Evolutionary conservation across 2,797 vertebrate species (phyloP).

Genomic region (Acanthurus leucopareius): DNA sequence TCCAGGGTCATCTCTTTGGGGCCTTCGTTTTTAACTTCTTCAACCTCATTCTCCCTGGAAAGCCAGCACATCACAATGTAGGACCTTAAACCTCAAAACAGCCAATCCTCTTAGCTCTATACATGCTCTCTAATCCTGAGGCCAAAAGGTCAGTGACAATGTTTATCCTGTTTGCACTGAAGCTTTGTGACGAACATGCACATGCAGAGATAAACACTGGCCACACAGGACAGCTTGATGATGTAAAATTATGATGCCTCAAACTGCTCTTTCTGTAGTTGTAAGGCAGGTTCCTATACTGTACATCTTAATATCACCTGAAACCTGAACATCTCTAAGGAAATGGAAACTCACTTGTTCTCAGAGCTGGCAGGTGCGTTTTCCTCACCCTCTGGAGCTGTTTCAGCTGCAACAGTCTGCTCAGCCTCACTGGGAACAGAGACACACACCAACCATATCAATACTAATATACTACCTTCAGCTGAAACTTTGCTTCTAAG

Average conservation of each 20-base stretch:
- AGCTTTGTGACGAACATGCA: slow-evolving; percentile 37
- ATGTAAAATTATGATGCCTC: not conserved
- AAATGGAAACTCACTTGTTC: slow-evolving; percentile 93
- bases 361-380: slow-evolving; percentile 93
- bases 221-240: not conserved
- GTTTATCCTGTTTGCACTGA: slow-evolving; percentile 44
- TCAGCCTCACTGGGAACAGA: slow-evolving; percentile 91
- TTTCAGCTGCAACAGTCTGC: slow-evolving; percentile 92
- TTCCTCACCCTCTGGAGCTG: slow-evolving; percentile 94
- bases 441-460: slow-evolving; percentile 14
- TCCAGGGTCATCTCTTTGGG: slow-evolving; percentile 99
- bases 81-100: slow-evolving; percentile 28
- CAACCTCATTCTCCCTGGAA: slow-evolving; percentile 96
- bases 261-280: not conserved
- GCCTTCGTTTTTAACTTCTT: slow-evolving; percentile 97
- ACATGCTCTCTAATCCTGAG: slow-evolving; percentile 56
- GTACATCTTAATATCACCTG: not conserved
- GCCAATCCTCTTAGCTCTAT: slow-evolving; percentile 54
- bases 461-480: not conserved
- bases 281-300: not conserved
- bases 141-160: slow-evolving; percentile 41
- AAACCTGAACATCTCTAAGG: not conserved
- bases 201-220: slow-evolving; percentile 1
- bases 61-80: slow-evolving; percentile 33
- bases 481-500: slow-evolving; percentile 4